phyloP scores from a whole-genome alignment of 2,113 vertebrate species.

The Myrmecophaga tridactyla region DNA sequence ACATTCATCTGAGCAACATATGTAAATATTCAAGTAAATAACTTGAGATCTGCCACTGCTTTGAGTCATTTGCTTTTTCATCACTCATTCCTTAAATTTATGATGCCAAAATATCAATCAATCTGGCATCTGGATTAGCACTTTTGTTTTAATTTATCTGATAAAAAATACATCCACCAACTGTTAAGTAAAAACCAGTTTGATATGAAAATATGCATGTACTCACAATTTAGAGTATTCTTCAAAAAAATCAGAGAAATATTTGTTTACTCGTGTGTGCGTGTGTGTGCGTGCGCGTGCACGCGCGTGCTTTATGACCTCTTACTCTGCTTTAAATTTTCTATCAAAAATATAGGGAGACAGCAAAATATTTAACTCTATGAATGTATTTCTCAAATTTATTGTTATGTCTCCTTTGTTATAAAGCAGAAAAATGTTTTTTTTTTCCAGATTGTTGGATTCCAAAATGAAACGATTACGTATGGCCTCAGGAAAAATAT shows the following conservation, averaged over 20 bases:
- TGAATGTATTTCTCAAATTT: background rate
- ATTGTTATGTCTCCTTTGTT: background rate
- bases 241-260: background rate
- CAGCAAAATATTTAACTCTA: background rate
- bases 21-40: constrained; percentile 4
- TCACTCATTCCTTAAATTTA: background rate
- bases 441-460: background rate
- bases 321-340: background rate
- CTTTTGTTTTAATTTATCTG: background rate
- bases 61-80: background rate
- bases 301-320: background rate
- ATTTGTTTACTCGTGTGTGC: background rate
- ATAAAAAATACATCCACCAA: background rate
- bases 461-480: background rate
- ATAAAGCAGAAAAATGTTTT: background rate
- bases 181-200: background rate
- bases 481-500: background rate
- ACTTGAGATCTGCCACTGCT: background rate
- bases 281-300: background rate
- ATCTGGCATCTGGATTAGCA: background rate
- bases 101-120: background rate
- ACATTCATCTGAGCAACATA: background rate
- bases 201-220: background rate
- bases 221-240: background rate
- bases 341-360: background rate